Evolutionary conservation across 1,140 invertebrate genomes (phyloP), one percentile per base, ranked within the genome.

Genomic region (Hycleus phaleratus): DNA sequence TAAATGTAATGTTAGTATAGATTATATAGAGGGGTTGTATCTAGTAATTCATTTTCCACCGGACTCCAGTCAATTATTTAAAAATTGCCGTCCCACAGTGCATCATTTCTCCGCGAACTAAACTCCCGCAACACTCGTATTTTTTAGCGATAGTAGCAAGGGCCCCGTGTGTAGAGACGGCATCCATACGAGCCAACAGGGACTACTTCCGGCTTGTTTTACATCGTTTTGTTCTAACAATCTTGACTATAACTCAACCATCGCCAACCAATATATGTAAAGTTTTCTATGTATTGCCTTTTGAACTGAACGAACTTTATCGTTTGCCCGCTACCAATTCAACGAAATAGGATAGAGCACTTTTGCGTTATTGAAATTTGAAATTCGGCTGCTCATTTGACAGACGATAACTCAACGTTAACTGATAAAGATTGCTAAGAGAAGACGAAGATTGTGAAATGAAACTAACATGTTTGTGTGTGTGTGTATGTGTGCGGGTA

Each of bases 1-100:
- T 65, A 64, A 64, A 61, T 59, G 61, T 68, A 69, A 71, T 61
- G 68, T 69, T 62, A 3, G 49, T 46, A 48, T 66, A 68, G 53
- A 64, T 69, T 73, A 71, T 68, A 56, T 46, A 12, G 66, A 61
- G 65, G 62, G 62, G 63, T 62, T 58, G 56, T 59, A 57, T 54
- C 57, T 64, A 64, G 72, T 74, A 75, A 75, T 74, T 75, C 74
- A 75, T 75, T 74, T 74, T 73, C 71, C 64, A 74, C 73, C 73
- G 74, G 74, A 75, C 74, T 67, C 70, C 67, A 70, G 74, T 75
- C 74, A 75, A 75, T 75, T 75, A 75, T 75, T 75, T 74, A 75
- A 74, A 74, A 75, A 75, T 73, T 74, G 72, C 68, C 69, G 69
- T 72, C 71, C 72, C 72, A 65, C 46, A 61, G 70, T 68, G 72